Evolutionary conservation across 1,140 invertebrate species (phyloP).

Genomic region (Ips nitidus): DNA sequence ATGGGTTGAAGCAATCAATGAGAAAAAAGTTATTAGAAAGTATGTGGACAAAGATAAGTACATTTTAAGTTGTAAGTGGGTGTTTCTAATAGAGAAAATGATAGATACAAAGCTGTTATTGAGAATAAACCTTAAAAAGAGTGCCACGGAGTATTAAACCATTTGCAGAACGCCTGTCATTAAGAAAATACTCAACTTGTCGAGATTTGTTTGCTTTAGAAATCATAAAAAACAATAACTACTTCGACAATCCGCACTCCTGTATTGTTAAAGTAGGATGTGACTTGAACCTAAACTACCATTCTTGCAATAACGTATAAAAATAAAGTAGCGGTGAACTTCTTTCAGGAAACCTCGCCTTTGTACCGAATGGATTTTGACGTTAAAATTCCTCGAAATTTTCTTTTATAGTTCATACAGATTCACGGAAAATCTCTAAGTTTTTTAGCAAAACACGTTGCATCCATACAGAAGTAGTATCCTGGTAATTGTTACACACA

Average conservation of each 20-base stretch:
- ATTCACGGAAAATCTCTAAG: not conserved
- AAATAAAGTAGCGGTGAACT: conserved; percentile 20
- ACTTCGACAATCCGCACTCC: conserved; percentile 15
- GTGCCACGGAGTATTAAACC: not conserved
- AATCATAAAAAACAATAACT: conserved; percentile 20
- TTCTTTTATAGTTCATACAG: conserved; percentile 25
- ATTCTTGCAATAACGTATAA: conserved; percentile 19
- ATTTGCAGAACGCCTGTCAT: not conserved
- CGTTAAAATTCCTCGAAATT: conserved; percentile 20
- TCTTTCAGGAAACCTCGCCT: conserved; percentile 18
- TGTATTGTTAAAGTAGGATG: conserved; percentile 19
- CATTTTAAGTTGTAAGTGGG: not conserved
- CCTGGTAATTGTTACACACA: too few relatives aligned
- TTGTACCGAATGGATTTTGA: conserved; percentile 17
- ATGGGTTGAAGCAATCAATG: too few relatives aligned
- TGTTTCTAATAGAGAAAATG: too few relatives aligned
- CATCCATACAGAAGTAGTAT: too few relatives aligned
- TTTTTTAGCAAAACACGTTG: not conserved
- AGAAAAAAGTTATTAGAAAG: too few relatives aligned
- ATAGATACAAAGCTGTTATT: not conserved
- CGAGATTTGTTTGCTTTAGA: conserved; percentile 17
- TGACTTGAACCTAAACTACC: conserved; percentile 25
- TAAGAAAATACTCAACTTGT: not conserved
- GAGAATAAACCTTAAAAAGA: not conserved
- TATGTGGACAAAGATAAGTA: not conserved